These are phyloP conservation scores for Hypocryptadius cinnamomeus DNA, from an alignment of 2,113 vertebrate genomes.

Conservation along the genomic window DNA sequence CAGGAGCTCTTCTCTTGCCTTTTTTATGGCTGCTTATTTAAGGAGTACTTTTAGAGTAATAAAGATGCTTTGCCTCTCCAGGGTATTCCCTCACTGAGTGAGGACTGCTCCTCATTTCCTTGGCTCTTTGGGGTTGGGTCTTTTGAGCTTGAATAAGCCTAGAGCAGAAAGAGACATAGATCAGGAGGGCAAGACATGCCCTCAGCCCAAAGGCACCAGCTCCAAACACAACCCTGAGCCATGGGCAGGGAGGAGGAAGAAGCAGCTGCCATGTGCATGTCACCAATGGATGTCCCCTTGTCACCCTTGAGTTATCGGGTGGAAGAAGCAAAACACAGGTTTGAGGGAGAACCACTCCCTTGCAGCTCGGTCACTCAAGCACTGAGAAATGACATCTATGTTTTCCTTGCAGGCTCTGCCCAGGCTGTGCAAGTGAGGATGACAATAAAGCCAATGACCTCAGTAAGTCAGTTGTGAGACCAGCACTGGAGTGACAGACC, in stretches of 20 bases:
- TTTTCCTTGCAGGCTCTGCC: background rate
- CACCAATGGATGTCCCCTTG: background rate
- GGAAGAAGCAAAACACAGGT: background rate
- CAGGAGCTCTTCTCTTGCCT: background rate
- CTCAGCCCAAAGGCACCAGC: background rate
- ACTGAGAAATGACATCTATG: accelerated
- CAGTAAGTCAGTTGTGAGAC: background rate
- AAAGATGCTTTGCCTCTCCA: background rate
- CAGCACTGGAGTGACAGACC: background rate
- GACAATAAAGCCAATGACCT: accelerated
- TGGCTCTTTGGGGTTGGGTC: background rate
- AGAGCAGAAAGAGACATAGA: background rate
- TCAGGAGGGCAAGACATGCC: background rate
- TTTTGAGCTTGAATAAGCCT: background rate
- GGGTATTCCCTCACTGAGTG: accelerated
- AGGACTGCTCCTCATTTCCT: background rate
- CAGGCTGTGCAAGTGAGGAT: background rate
- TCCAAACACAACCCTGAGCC: accelerated
- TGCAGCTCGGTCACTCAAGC: accelerated
- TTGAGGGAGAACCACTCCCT: background rate
- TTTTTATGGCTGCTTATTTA: background rate
- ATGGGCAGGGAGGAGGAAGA: background rate
- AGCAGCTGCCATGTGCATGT: background rate
- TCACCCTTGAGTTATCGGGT: accelerated
- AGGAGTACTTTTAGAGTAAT: accelerated